A percentile compares a stretch with the other conserved stretches of the same genome.
Conservation (phyloP, 1,140 invertebrate genomes). For the Proales similis region DNA sequence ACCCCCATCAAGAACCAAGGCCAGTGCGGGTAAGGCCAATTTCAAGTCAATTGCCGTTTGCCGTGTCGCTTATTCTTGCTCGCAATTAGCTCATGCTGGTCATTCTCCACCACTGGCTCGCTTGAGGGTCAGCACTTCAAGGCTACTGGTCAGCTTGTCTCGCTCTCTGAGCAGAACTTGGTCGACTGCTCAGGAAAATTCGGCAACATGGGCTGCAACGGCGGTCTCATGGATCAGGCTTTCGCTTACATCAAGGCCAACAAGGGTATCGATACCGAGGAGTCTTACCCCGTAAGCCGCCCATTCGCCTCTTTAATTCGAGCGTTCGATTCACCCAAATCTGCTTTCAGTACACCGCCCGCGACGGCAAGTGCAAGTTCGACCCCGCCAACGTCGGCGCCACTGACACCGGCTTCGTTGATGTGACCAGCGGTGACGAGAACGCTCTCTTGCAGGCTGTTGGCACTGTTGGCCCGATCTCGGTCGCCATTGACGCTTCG, state of each 20-base stretch:
- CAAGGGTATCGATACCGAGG: slow-evolving; percentile 35
- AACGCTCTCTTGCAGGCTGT: slow-evolving; percentile 54
- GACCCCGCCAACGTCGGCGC: slow-evolving; percentile 24
- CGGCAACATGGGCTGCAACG: slow-evolving; percentile 47
- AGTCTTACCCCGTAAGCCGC: slow-evolving; percentile 24
- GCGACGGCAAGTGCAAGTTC: slow-evolving; percentile 30
- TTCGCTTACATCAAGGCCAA: slow-evolving; percentile 45
- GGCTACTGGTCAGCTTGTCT: slow-evolving; percentile 41
- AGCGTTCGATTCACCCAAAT: background rate
- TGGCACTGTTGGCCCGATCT: slow-evolving; percentile 73
- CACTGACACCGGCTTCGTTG: slow-evolving; percentile 27
- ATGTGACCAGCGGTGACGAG: slow-evolving; percentile 40
- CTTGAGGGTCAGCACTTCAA: slow-evolving; percentile 44
- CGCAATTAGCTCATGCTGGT: slow-evolving; percentile 39
- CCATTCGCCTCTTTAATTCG: too few species aligned
- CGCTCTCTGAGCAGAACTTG: slow-evolving; percentile 45
- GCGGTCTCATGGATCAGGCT: slow-evolving; percentile 49
- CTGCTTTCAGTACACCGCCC: slow-evolving; percentile 7
- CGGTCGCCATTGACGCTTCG: slow-evolving; percentile 69
- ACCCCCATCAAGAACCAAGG: slow-evolving; percentile 39
- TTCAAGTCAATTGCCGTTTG: too few species aligned
- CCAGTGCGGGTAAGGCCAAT: slow-evolving; percentile 17
- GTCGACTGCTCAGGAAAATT: slow-evolving; percentile 44
- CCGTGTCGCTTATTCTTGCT: too few species aligned
- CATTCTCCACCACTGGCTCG: slow-evolving; percentile 41